phyloP scores from a whole-genome alignment of 2,888 invertebrate species.

The Hirudinaria manillensis region DNA sequence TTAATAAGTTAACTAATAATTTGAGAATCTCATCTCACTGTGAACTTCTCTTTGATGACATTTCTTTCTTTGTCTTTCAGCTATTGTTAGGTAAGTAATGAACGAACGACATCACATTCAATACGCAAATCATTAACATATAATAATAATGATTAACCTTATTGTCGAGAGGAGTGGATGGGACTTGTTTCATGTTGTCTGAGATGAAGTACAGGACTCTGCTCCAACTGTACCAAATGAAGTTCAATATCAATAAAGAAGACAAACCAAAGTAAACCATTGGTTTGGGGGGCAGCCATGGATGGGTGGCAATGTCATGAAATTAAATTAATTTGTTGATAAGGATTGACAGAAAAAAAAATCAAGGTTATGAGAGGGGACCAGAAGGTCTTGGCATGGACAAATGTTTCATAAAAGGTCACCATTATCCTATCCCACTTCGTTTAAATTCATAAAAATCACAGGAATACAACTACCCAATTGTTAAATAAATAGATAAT shows the following conservation, averaged over 20 bases:
- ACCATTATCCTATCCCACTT: too few species aligned
- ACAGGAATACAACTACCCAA: too few species aligned
- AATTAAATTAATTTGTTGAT: too few species aligned
- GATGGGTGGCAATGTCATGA: too few species aligned
- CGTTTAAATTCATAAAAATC: too few species aligned
- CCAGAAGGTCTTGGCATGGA: too few species aligned
- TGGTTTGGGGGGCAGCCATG: too few species aligned
- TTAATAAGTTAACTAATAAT: background rate
- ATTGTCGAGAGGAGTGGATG: background rate
- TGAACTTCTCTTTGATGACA: slow-evolving; percentile 79
- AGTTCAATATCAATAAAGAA: slow-evolving; percentile 8
- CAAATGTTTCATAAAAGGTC: too few species aligned
- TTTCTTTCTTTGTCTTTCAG: slow-evolving; percentile 79
- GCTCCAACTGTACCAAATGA: slow-evolving; percentile 65
- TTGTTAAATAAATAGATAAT: background rate
- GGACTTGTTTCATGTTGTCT: slow-evolving; percentile 48
- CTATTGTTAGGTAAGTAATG: slow-evolving; percentile 53
- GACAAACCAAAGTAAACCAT: too few species aligned
- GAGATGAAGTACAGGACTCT: slow-evolving; percentile 71
- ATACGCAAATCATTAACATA: background rate
- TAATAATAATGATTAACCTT: background rate
- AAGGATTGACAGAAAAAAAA: too few species aligned
- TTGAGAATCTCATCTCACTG: slow-evolving; percentile 62
- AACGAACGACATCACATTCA: background rate
- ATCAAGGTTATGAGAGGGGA: too few species aligned